Evolutionary conservation across 2,113 vertebrate genomes (phyloP).

Genomic region (Tupaia chinensis): DNA sequence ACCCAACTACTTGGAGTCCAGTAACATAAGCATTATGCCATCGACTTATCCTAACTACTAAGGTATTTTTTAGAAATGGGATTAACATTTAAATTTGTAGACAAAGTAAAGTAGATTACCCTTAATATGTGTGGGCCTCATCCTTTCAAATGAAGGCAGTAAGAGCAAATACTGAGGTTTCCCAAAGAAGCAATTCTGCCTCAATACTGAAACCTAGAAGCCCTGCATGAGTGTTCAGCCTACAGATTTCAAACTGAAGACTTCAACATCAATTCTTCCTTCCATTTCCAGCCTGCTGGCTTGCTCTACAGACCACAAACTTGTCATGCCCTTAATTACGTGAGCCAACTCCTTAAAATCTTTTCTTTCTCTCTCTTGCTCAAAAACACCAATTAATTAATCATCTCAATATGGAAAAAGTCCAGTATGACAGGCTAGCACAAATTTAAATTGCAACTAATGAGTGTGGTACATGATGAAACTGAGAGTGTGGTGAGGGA

Average conservation of each 20-base stretch:
- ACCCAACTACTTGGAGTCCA: too few species aligned
- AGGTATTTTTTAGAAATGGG: not conserved
- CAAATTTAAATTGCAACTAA: not conserved
- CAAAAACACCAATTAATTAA: not conserved
- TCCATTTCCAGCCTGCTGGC: not conserved
- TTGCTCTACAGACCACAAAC: not conserved
- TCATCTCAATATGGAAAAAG: not conserved
- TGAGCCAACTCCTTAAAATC: not conserved
- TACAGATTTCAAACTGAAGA: not conserved
- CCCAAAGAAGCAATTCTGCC: not conserved
- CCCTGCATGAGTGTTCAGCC: not conserved
- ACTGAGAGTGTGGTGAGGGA: not conserved
- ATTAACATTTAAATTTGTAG: not conserved
- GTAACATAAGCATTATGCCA: too few species aligned
- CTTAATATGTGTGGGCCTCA: not conserved
- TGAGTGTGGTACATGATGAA: not conserved
- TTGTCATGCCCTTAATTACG: not conserved
- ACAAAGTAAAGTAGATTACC: not conserved
- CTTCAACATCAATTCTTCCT: not conserved
- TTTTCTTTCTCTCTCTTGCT: not conserved
- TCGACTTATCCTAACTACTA: not conserved
- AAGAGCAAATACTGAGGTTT: not conserved
- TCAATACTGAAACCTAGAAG: not conserved
- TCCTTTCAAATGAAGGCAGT: not conserved
- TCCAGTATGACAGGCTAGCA: not conserved